Evolutionary conservation across 2,113 vertebrate genomes (phyloP), one percentile per base, ranked within the genome.

Genomic region (Bubo blakistoni): DNA sequence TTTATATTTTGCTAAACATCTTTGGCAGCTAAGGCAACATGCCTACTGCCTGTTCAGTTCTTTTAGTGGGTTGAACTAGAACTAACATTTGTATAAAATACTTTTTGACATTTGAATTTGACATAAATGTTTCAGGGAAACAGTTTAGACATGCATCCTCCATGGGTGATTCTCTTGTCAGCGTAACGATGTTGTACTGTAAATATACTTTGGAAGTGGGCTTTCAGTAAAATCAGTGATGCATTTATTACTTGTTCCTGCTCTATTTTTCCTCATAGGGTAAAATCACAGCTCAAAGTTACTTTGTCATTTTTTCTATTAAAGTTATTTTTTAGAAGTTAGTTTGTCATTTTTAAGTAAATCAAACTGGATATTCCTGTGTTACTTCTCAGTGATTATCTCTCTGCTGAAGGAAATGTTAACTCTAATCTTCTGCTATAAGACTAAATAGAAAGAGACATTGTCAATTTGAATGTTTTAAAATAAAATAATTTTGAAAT

Each of bases 71-170:
- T 92, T 96, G 94, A 93, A 93, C 93, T 92, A 90, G 84, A 87
- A 63, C 79, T 81, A 95, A 46, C 82, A 47, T 92, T 95, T 97
- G 95, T 88, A 83, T 92, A 94, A 92, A 96, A 96, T 92, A 94
- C 86, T 81, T 97, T 97, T 92, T 97, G 98, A 97, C 97, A 78
- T 96, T 97, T 97, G 95, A 96, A 97, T 97, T 96, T 96, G 93
- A 96, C 51, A 78, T 94, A 94, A 96, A 88, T 94, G 90, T 94
- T 98, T 96, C 82, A 59, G 92, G 73, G 86, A 96, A 97, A 70
- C 8, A 44, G 91, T 82, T 94, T 90, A 93, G 95, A 90, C 86
- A 25, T 92, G 59, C 54, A n/a, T 93, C 89, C 87, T 92, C 71
- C 62, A 51, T 88, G 66, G 29, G 54, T 86, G 92, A 94, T 82